A percentile compares a stretch with the other conserved stretches of the same genome.
Evolutionary conservation across 1,140 invertebrate species (phyloP).

Genomic region (Bilobella aurantiaca): DNA sequence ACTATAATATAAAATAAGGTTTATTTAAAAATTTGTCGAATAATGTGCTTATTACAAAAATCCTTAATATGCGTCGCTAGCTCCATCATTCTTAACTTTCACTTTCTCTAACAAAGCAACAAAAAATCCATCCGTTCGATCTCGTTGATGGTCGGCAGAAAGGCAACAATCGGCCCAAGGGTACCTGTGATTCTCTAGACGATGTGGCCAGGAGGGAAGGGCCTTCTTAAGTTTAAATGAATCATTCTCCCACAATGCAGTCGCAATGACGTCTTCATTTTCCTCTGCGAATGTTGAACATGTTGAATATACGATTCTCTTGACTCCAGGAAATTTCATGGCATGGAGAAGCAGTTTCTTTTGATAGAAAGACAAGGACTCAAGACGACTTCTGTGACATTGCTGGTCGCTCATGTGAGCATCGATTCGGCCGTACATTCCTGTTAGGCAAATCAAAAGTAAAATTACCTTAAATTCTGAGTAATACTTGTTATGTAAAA

Average conservation of each 20-base stretch:
- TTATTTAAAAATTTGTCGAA: no score
- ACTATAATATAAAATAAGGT: no score
- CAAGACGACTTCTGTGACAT: slow-evolving; percentile 46
- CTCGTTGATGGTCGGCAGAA: slow-evolving; percentile 58
- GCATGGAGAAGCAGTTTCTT: slow-evolving; percentile 73
- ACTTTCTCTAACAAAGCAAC: slow-evolving; percentile 66
- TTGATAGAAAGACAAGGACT: slow-evolving; percentile 68
- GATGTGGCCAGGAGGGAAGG: slow-evolving; percentile 31
- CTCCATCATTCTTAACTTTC: background rate
- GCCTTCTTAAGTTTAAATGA: slow-evolving; percentile 28
- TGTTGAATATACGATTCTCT: slow-evolving; percentile 85
- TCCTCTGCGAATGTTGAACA: slow-evolving; percentile 83
- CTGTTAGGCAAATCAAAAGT: slow-evolving; percentile 40
- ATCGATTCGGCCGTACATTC: slow-evolving; percentile 50
- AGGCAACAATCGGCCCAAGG: slow-evolving; percentile 59
- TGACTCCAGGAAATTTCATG: slow-evolving; percentile 69
- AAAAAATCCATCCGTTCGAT: slow-evolving; percentile 88
- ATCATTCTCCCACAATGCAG: slow-evolving; percentile 41
- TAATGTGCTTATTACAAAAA: background rate
- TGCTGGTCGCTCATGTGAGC: slow-evolving; percentile 38
- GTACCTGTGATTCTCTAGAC: slow-evolving; percentile 42
- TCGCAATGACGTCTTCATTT: slow-evolving; percentile 75
- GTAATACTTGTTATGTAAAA: slow-evolving; percentile 11
- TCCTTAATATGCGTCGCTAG: background rate
- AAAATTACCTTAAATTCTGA: slow-evolving; percentile 4